phyloP scores from a whole-genome alignment of 1,140 invertebrate genomes.

The Drosophila chauvacae region DNA sequence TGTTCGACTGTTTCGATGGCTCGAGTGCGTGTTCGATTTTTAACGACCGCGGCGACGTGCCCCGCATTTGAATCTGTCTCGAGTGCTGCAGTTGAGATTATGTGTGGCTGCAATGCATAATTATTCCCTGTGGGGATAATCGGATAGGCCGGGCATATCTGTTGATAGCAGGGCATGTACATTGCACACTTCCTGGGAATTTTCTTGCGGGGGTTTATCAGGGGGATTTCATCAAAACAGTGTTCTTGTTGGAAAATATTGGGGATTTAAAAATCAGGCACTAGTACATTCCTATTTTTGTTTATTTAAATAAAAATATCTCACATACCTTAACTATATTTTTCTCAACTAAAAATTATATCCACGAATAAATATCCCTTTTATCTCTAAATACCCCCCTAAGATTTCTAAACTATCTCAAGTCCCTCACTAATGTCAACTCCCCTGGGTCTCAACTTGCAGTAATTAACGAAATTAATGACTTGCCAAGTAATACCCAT shows the following conservation, averaged over 20 bases:
- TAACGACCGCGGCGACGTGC: conserved; percentile 71
- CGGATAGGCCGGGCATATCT: conserved; percentile 21
- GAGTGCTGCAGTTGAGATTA: conserved; percentile 27
- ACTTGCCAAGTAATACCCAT: conserved; percentile 3
- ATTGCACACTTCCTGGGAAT: conserved; percentile 4
- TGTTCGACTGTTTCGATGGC: conserved; percentile 58
- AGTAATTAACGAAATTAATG: conserved; percentile 14
- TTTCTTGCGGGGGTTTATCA: neutral
- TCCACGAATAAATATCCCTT: too few species aligned
- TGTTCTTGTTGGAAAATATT: neutral
- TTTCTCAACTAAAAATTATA: too few species aligned
- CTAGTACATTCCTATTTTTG: too few species aligned
- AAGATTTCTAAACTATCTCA: neutral
- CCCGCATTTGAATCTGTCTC: conserved; percentile 64
- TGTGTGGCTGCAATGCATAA: conserved; percentile 52
- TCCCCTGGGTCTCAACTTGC: neutral
- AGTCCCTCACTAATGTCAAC: neutral
- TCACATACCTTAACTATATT: too few species aligned
- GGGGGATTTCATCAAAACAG: neutral
- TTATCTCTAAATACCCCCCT: neutral
- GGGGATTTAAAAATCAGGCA: too few species aligned
- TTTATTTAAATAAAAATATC: too few species aligned
- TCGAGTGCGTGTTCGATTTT: conserved; percentile 80
- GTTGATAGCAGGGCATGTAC: neutral
- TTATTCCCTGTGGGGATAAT: conserved; percentile 41